Evolutionary conservation across 2,888 invertebrate species (phyloP), one percentile per base, ranked within the genome.

Genomic region (Drosophila subsilvestris): DNA sequence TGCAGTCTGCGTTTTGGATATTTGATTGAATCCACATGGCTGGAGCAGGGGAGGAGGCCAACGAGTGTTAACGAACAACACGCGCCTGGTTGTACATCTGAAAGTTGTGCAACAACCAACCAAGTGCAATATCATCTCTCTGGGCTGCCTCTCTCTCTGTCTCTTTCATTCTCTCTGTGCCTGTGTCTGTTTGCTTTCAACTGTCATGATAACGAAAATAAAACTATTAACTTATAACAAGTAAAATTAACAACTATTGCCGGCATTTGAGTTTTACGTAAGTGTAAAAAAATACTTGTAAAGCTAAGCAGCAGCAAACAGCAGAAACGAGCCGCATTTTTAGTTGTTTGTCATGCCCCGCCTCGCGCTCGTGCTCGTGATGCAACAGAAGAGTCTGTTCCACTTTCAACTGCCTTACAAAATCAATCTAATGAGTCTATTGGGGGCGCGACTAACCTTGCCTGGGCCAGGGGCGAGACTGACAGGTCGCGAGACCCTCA

Each of bases 121-220:
- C 50, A 55, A 67, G 42, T n/a, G 37, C 37, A 37, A 2, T 37
- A 14, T n/a, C 14, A 37, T 37, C 37, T 37, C 37, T 37, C 37
- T 37, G 6, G 6, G 14, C 14, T 37, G 37, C 37, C 12, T 14
- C 14, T 37, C 37, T 37, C 14, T 7, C 14, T 14, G 2, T 14
- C 14, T 14, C 29, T 29, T 10, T 29, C 56, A n/a, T n/a, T 50
- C 20, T 17, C 32, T 43, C 47, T 53, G n/a, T 20, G 17, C 42
- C 9, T 32, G 5, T 32, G 32, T 5, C n/a, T n/a, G 22, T 70
- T 54, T 22, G 44, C 72, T 22, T 17, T 50, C 43, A 17, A 37
- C 56, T 62, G 59, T 48, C 55, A 56, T 62, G 60, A 76, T 72
- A 67, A 50, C 63, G 49, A 63, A 73, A 80, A 77, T 68, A 67